Percentiles rank a stretch among this genome's conserved stretches.
These are phyloP conservation scores for Brenthis hecate DNA, from an alignment of 2,888 invertebrate species.

Conservation along the genomic window DNA sequence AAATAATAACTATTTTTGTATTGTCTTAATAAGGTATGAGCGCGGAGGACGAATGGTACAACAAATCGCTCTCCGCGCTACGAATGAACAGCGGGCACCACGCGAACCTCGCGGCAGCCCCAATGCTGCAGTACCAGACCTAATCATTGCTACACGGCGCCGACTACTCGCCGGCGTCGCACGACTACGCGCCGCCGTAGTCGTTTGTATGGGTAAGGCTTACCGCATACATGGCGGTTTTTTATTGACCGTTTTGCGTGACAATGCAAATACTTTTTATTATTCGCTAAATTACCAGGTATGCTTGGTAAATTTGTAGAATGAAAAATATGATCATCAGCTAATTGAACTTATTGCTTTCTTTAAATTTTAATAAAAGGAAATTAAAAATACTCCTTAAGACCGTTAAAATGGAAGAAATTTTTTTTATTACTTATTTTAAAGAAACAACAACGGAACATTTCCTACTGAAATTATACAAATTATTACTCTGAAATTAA, in stretches of 20 bases:
- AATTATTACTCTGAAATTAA: too few species aligned
- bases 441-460: too few species aligned
- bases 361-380: background rate
- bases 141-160: constrained; percentile 87
- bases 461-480: too few species aligned
- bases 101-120: constrained; percentile 96
- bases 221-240: constrained; percentile 9
- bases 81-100: constrained; percentile 98
- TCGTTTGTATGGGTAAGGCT: constrained; percentile 13
- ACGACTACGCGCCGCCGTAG: constrained; percentile 67
- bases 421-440: too few species aligned
- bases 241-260: constrained; percentile 6
- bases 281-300: background rate
- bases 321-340: background rate
- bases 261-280: background rate
- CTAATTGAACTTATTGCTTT: background rate
- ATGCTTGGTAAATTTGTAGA: constrained; percentile 11
- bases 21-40: constrained; percentile 88
- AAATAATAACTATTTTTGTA: background rate
- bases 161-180: constrained; percentile 77
- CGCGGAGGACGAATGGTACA: constrained; percentile 98
- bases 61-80: constrained; percentile 97
- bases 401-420: too few species aligned
- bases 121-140: constrained; percentile 99
- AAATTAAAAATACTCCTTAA: too few species aligned